Conservation (phyloP, 2,888 invertebrate species). For the Tetragonisca angustula region DNA sequence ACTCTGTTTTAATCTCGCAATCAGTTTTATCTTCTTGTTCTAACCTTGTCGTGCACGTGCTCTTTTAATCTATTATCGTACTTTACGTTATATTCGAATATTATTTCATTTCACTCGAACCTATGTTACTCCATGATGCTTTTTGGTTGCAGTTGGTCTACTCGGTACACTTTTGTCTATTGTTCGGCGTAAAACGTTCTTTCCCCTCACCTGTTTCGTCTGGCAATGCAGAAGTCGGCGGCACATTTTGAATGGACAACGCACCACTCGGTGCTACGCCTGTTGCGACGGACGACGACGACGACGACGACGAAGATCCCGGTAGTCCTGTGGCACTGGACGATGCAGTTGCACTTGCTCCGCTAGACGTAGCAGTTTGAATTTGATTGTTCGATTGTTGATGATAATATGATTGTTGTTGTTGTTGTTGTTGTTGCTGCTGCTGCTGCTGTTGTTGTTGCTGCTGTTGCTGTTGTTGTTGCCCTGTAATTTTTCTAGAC, state of each 20-base stretch:
- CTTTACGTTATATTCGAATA: background rate
- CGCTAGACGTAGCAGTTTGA: slow-evolving; percentile 8
- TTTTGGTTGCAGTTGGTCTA: background rate
- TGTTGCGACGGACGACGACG: slow-evolving; percentile 15
- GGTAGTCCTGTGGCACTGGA: background rate
- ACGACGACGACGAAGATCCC: slow-evolving; percentile 32
- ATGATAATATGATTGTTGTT: slow-evolving; percentile 49
- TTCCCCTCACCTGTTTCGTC: slow-evolving; percentile 59
- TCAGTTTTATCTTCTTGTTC: background rate
- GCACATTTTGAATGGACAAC: slow-evolving; percentile 18
- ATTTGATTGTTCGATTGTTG: slow-evolving; percentile 46
- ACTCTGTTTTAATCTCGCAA: background rate
- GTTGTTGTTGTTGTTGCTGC: slow-evolving; percentile 53
- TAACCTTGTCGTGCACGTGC: background rate
- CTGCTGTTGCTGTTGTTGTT: slow-evolving; percentile 56
- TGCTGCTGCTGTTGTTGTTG: slow-evolving; percentile 54
- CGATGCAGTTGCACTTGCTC: background rate
- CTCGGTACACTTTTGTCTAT: background rate
- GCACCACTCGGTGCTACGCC: background rate
- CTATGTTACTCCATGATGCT: background rate
- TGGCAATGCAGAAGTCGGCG: background rate
- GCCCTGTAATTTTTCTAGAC: slow-evolving; percentile 83
- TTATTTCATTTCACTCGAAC: background rate
- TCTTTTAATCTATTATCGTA: background rate
- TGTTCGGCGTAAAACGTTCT: background rate